Base-by-base conservation (phyloP, 2,113 vertebrate genomes). In the Nannospalax galili region DNA sequence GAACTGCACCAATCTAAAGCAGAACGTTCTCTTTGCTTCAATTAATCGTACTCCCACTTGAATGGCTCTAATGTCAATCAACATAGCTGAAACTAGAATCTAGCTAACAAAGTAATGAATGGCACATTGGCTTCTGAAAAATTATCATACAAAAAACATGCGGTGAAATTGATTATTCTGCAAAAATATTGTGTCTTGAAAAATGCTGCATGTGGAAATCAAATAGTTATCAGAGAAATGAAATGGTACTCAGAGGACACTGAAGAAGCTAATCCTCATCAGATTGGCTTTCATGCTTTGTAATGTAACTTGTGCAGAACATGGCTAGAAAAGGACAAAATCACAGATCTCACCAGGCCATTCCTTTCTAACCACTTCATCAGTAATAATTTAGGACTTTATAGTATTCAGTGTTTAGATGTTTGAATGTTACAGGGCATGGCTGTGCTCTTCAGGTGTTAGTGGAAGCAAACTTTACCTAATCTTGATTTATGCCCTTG, bases 261-360 rank as follows among this genome's bases (percentile, higher is more conserved):
- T 15, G 78, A 87, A 86, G 92, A 77, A 97, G 91, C 90, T 96
- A 70, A 98, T 98, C 96, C 91, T 97, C 89, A 93, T 93, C 96
- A 97, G 97, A 96, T 90, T 97, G 93, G 79, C 84, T 94, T 93
- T 84, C 62, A n/a, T 84, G 28, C 79, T 91, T 98, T 97, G 79
- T 32, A 97, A 97, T 95, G 75, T 42, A 94, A 97, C 92, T 88
- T 24, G 9, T 90, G 58, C 88, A 93, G 94, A 97, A 92, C 81
- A 82, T 78, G 91, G 77, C 97, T 92, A 97, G 67, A 82, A 12
- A 75, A 60, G 80, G 93, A 74, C 67, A 73, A 84, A 86, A 92
- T 82, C 70, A 67, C 3, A 88, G 73, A 74, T 82, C 73, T 28
- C 94, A 62, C 40, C 74, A 48, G 96, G 95, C 89, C 88, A 89